Evolutionary conservation across 2,797 vertebrate species (phyloP).

Genomic region (Trematomus bernacchii): DNA sequence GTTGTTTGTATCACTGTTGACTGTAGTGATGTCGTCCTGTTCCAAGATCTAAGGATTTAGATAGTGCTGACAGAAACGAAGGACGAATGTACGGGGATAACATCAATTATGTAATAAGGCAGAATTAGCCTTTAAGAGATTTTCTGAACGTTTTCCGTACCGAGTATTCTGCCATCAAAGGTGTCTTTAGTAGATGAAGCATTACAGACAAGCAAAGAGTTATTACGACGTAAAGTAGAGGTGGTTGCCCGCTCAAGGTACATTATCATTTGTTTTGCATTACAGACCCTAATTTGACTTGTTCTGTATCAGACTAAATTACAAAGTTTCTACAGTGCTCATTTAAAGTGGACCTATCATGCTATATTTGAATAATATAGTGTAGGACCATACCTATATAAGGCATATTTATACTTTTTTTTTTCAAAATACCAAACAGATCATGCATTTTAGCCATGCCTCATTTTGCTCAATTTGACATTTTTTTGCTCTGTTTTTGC

Average conservation of each 20-base stretch:
- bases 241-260: background rate
- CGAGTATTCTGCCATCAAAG: background rate
- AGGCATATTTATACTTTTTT: too few relatives aligned
- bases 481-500: too few relatives aligned
- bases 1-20: too few relatives aligned
- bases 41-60: background rate
- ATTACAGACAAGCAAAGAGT: background rate
- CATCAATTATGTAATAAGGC: background rate
- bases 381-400: too few relatives aligned
- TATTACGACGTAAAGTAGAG: background rate
- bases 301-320: conserved; percentile 2
- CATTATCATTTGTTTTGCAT: background rate
- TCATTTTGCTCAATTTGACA: too few relatives aligned
- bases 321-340: background rate
- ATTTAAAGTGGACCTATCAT: too few relatives aligned
- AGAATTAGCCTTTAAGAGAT: background rate
- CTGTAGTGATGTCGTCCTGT: background rate
- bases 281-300: background rate
- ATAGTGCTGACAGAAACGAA: background rate
- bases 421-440: too few relatives aligned
- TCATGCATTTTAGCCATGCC: too few relatives aligned
- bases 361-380: too few relatives aligned
- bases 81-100: background rate
- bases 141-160: background rate
- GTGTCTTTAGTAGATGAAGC: background rate